Conservation (phyloP, 2,113 vertebrate species). For the Hippoglossus stenolepis region DNA sequence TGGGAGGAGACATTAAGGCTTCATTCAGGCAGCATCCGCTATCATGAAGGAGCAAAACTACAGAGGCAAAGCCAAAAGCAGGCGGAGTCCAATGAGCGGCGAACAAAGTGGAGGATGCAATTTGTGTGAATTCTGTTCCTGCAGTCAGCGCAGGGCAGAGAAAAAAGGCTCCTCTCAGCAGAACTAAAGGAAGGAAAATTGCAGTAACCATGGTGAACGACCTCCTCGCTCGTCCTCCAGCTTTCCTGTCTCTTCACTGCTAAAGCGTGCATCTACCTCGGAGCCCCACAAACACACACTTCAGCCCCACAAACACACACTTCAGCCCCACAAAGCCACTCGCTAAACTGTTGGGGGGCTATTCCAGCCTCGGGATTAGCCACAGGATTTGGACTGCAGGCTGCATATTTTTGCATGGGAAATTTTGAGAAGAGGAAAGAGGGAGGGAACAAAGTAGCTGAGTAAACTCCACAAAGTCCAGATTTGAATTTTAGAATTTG, state of each 20-base stretch:
- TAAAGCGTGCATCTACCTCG: conserved; percentile 54
- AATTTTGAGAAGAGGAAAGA: not conserved
- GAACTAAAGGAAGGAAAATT: conserved; percentile 72
- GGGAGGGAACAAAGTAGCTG: conserved; percentile 21
- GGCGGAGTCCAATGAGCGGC: conserved; percentile 36
- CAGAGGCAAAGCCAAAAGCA: conserved; percentile 63
- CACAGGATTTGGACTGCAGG: conserved; percentile 59
- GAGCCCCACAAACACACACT: conserved; percentile 4
- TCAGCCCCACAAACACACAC: conserved; percentile 12
- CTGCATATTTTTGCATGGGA: conserved; percentile 59
- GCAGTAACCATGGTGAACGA: conserved; percentile 82
- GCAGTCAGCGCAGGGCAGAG: conserved; percentile 44
- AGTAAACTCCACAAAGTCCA: not conserved
- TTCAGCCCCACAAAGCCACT: conserved; percentile 14
- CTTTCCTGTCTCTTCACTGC: conserved; percentile 48
- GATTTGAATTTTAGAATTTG: conserved; percentile 9
- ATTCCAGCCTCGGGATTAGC: conserved; percentile 70
- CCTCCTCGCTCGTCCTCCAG: conserved; percentile 32
- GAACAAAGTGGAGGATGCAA: conserved; percentile 73
- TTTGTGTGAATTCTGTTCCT: conserved; percentile 67
- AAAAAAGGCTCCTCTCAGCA: not conserved
- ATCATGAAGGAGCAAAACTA: conserved; percentile 60
- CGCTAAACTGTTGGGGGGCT: conserved; percentile 47
- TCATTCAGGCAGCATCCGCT: conserved; percentile 70
- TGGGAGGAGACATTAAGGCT: conserved; percentile 39